A percentile compares a stretch with the other conserved stretches of the same genome.
These are phyloP conservation scores for Setophaga kirtlandii DNA, from an alignment of 2,113 vertebrate species.

Conservation along the genomic window DNA sequence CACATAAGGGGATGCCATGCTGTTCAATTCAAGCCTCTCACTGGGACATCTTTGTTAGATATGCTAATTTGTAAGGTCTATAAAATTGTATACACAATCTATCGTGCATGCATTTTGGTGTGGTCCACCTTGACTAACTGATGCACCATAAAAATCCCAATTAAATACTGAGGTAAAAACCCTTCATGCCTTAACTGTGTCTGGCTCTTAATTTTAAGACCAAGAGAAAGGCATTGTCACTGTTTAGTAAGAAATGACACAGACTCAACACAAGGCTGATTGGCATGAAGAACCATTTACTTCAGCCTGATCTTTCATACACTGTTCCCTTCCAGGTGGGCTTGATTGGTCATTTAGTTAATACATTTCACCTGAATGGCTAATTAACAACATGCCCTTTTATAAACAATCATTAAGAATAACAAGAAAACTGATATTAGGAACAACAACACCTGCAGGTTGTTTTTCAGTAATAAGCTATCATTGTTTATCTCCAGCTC, in stretches of 20 bases:
- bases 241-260: not conserved
- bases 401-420: not conserved
- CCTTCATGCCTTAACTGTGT: not conserved
- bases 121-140: not conserved
- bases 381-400: not conserved
- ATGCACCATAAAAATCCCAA: not conserved
- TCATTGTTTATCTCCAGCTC: not conserved
- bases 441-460: not conserved
- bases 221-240: not conserved
- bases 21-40: not conserved
- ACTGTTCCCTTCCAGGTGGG: not conserved
- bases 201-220: not conserved
- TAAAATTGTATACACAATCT: not conserved
- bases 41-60: not conserved
- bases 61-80: not conserved
- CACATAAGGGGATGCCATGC: too few species aligned
- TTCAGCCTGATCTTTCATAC: not conserved
- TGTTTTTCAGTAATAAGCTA: not conserved
- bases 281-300: not conserved
- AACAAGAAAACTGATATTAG: not conserved
- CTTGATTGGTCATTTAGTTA: not conserved
- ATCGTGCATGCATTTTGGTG: rapidly evolving
- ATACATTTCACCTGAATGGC: not conserved
- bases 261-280: not conserved
- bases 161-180: not conserved